These are phyloP conservation scores for Adoxophyes honmai DNA, from an alignment of 1,140 invertebrate species.

Conservation along the genomic window DNA sequence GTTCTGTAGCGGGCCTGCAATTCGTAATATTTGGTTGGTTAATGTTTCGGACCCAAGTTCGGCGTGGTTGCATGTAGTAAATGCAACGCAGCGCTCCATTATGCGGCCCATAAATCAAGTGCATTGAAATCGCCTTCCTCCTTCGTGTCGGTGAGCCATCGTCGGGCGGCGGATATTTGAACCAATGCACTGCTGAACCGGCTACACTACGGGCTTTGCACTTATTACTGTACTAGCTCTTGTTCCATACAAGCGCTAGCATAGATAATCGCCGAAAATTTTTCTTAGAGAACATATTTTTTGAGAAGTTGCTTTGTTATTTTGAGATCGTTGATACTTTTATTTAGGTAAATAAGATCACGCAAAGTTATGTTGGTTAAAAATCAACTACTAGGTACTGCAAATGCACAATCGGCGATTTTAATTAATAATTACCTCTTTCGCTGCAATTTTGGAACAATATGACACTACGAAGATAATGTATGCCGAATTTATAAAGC, in stretches of 20 bases:
- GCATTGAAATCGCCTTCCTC: slow-evolving; percentile 63
- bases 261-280: too few species aligned
- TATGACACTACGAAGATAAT: background rate
- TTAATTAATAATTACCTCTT: background rate
- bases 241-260: too few species aligned
- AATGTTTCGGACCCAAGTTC: background rate
- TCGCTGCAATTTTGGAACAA: background rate
- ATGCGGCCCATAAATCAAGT: slow-evolving; percentile 60
- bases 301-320: too few species aligned
- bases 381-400: too few species aligned
- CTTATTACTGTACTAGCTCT: background rate
- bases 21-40: slow-evolving; percentile 2
- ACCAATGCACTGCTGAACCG: slow-evolving; percentile 32
- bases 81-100: slow-evolving; percentile 51
- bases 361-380: too few species aligned
- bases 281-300: too few species aligned
- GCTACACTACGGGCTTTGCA: background rate
- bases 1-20: background rate
- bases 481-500: background rate
- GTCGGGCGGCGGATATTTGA: slow-evolving; percentile 49
- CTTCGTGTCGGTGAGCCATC: slow-evolving; percentile 53
- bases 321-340: too few species aligned
- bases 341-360: too few species aligned
- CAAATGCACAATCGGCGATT: background rate
- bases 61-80: slow-evolving; percentile 50